Base-by-base conservation (phyloP, 2,888 invertebrate genomes). In the Leptopilina drosophilae region DNA sequence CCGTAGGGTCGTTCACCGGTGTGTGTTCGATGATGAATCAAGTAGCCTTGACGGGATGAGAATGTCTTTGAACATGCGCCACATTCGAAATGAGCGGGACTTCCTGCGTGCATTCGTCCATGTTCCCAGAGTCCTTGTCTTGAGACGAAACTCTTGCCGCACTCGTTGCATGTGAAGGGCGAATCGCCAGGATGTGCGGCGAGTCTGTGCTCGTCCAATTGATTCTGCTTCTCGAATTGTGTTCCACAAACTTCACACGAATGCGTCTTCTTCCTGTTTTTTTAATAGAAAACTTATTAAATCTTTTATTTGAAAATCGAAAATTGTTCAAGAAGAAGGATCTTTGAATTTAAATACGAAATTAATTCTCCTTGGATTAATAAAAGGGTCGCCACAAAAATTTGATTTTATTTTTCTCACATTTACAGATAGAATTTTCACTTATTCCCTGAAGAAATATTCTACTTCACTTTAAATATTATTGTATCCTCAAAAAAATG, bases 1-100 rank as follows among this genome's bases (percentile, higher is more conserved):
- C 93, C 93, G 67, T 93, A 93, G 0, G 93, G 93, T 62, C 93
- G 90, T 84, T 93, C 93, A 0, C 93, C 93, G 0, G 93, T 93
- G 82, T 93, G 93, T 5, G 93, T 93, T 8, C 93, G 89, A 67
- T 92, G 92, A 82, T 93, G 93, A 66, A 93, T 93, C 66, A 93
- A 89, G 82, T 92, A 93, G 5, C 93, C 93, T 81, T 93, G 93
- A 11, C 93, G 91, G 11, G 93, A 93, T 6, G 93, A 92, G 83
- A 93, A 93, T 1, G 93, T 92, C 85, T 93, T 93, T 1, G 92
- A 92, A 81, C 93, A 93, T 33, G 92, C 92, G 62, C 91, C 89
- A 82, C 93, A 93, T 42, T 92, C 92, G 87, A 92, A 93, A 78
- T 91, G 91, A 1, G 91, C 91, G 0, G 91, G 91, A 77, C 92